Evolutionary conservation across 2,113 vertebrate genomes (phyloP).

Genomic region (Clinocottus analis): DNA sequence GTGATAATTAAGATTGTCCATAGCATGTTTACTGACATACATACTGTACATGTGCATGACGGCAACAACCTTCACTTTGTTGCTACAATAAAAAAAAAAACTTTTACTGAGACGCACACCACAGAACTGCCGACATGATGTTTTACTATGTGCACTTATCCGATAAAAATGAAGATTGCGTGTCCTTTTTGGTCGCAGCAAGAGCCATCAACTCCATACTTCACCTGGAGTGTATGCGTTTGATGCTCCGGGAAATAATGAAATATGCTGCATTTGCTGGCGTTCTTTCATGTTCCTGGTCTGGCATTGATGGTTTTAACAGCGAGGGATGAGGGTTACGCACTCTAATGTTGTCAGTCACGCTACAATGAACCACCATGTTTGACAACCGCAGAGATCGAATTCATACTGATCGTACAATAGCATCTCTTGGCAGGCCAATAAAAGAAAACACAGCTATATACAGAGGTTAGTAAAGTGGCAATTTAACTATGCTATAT

Average conservation of each 20-base stretch:
- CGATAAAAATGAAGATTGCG: conserved; percentile 24
- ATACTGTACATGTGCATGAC: neutral
- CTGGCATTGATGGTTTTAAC: conserved; percentile 46
- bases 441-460: conserved; percentile 71
- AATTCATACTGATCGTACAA: conserved; percentile 68
- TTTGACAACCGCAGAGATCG: conserved; percentile 50
- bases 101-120: neutral
- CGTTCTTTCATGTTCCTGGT: conserved; percentile 45
- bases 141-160: neutral
- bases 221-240: neutral
- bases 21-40: neutral
- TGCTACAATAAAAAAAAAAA: neutral
- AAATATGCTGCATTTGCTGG: conserved; percentile 25
- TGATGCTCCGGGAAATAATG: conserved; percentile 28
- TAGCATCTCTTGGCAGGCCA: conserved; percentile 71
- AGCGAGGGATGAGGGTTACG: conserved; percentile 57
- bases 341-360: conserved; percentile 59
- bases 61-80: neutral
- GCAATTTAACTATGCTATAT: conserved; percentile 31
- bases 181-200: conserved; percentile 16
- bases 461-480: conserved; percentile 23
- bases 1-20: neutral
- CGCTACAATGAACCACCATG: conserved; percentile 56
- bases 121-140: neutral
- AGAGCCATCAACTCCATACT: neutral